Percentiles rank a stretch among this genome's conserved stretches.
Conservation (phyloP, 1,140 invertebrate genomes). For the Zaprionus vittiger region DNA sequence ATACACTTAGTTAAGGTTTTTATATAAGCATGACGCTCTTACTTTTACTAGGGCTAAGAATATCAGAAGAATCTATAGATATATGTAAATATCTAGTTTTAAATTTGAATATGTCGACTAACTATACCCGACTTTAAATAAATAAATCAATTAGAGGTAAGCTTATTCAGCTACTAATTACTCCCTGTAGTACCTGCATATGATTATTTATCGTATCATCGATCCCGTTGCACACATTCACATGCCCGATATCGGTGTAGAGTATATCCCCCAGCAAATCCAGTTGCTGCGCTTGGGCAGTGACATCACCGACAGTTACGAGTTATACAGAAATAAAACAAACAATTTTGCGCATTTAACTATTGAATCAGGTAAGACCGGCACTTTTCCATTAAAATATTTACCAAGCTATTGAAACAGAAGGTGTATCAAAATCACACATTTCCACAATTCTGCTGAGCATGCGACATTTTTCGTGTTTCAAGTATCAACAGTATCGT, state of each 20-base stretch:
- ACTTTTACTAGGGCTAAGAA: too few species aligned
- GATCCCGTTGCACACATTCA: not conserved
- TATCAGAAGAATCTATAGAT: too few species aligned
- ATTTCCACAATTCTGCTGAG: not conserved
- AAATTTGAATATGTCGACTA: too few species aligned
- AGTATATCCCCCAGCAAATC: slow-evolving; percentile 19
- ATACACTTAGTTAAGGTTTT: too few species aligned
- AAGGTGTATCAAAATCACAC: slow-evolving; percentile 28
- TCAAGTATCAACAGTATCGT: slow-evolving; percentile 26
- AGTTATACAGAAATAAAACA: slow-evolving; percentile 42
- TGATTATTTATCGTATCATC: too few species aligned
- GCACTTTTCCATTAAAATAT: slow-evolving; percentile 57
- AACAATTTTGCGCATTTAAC: slow-evolving; percentile 43
- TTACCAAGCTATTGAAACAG: slow-evolving; percentile 30
- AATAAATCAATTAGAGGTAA: too few species aligned
- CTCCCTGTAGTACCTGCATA: too few species aligned
- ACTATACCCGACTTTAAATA: too few species aligned
- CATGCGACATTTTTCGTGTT: slow-evolving; percentile 15
- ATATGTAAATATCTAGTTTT: too few species aligned
- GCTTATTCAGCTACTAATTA: too few species aligned
- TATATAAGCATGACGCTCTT: too few species aligned
- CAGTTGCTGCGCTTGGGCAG: slow-evolving; percentile 40
- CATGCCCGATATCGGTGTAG: not conserved
- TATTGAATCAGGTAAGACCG: slow-evolving; percentile 35
- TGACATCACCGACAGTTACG: slow-evolving; percentile 62